phyloP scores from a whole-genome alignment of 1,140 invertebrate species.

The Megalopta genalis region DNA sequence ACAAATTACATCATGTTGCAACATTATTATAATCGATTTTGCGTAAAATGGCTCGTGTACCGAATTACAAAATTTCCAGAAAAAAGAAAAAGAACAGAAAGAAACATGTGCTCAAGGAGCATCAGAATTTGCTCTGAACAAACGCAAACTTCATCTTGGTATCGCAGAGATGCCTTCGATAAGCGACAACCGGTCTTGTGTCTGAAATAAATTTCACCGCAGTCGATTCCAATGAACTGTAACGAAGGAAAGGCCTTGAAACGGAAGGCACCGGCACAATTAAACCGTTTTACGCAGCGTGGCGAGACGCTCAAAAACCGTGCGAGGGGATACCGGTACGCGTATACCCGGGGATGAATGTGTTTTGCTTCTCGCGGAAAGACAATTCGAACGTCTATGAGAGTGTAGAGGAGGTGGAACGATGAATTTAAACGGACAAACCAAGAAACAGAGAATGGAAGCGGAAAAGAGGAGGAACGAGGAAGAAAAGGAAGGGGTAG shows the following conservation, averaged over 20 bases:
- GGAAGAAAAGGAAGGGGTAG: neutral
- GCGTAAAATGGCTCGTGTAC: too few relatives aligned
- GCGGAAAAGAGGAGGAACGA: neutral
- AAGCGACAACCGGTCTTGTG: neutral
- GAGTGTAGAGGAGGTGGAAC: conserved; percentile 27
- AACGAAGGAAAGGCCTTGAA: neutral
- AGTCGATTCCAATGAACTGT: conserved; percentile 17
- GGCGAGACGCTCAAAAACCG: conserved; percentile 8
- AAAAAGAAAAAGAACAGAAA: too few relatives aligned
- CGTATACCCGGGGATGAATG: conserved; percentile 47
- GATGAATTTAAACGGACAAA: conserved; percentile 38
- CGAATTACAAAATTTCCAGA: too few relatives aligned
- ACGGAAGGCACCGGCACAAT: conserved; percentile 8
- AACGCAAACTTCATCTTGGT: too few relatives aligned
- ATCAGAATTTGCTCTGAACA: too few relatives aligned
- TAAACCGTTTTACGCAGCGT: conserved; percentile 25
- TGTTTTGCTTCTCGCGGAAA: conserved; percentile 58
- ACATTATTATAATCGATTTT: too few relatives aligned
- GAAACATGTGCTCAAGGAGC: too few relatives aligned
- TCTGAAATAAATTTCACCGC: conserved; percentile 22
- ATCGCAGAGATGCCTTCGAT: too few relatives aligned
- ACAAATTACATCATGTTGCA: too few relatives aligned
- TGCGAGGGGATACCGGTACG: conserved; percentile 26
- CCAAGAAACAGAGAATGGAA: too few relatives aligned
- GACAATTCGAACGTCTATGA: conserved; percentile 53